A percentile compares a stretch with the other conserved stretches of the same genome.
Conservation (phyloP, 2,113 vertebrate species). For the Corvus moneduloides region DNA sequence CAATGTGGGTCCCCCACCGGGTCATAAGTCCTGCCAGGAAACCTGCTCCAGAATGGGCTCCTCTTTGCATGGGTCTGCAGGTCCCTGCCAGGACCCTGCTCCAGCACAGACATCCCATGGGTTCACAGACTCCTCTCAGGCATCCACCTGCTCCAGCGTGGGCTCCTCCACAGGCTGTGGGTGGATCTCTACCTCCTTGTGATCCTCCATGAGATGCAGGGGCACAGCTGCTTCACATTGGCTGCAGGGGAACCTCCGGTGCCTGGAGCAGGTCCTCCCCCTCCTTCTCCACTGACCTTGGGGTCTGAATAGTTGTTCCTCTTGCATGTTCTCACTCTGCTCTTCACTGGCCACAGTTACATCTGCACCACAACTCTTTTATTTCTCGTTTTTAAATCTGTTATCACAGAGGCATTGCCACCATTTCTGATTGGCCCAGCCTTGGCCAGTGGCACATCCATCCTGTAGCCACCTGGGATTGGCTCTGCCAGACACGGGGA, state of each 20-base stretch:
- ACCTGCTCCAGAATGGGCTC: accelerated
- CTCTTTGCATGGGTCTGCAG: neutral
- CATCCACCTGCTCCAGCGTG: neutral
- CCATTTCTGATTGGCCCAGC: neutral
- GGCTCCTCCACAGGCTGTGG: neutral
- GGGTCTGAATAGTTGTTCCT: neutral
- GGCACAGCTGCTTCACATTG: too few relatives aligned
- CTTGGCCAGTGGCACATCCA: accelerated
- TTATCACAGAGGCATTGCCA: accelerated
- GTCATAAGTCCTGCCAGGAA: neutral
- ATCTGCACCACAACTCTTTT: neutral
- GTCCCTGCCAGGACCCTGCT: neutral
- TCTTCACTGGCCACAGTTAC: neutral
- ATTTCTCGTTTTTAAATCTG: neutral
- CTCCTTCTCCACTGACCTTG: neutral
- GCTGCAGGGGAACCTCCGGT: too few relatives aligned
- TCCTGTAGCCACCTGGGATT: neutral
- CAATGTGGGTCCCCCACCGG: accelerated
- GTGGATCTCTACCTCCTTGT: neutral
- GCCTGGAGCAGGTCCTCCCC: neutral
- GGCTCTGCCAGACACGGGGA: neutral
- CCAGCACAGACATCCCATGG: neutral
- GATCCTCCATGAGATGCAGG: neutral
- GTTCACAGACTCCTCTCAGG: neutral
- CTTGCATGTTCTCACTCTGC: neutral